These are phyloP conservation scores for Zaprionus africanus DNA, from an alignment of 1,140 invertebrate genomes.

Conservation along the genomic window DNA sequence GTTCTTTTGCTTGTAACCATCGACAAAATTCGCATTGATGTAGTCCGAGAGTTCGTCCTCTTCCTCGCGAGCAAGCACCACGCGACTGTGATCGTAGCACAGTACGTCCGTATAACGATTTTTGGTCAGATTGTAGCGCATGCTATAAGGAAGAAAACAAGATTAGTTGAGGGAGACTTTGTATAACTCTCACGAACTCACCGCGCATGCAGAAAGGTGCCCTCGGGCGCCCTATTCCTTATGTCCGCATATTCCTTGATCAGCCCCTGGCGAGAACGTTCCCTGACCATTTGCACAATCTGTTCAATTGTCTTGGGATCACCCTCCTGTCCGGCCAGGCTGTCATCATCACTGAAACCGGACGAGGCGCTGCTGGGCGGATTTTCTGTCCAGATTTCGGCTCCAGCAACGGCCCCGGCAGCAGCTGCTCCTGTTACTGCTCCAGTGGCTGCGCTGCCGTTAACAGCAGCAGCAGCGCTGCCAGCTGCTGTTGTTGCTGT, in stretches of 20 bases:
- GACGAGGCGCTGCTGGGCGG: constrained; percentile 92
- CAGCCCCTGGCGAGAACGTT: constrained; percentile 91
- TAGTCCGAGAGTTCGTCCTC: constrained; percentile 94
- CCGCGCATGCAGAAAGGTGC: constrained; percentile 91
- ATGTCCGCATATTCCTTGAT: constrained; percentile 94
- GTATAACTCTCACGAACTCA: constrained; percentile 18
- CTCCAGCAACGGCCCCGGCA: constrained; percentile 23
- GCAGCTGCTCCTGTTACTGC: constrained; percentile 3
- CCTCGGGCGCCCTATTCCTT: constrained; percentile 91
- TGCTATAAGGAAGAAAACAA: constrained; percentile 85
- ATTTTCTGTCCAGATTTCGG: constrained; percentile 87
- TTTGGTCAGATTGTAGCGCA: constrained; percentile 93
- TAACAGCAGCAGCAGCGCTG: constrained; percentile 38
- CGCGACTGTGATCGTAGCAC: constrained; percentile 97
- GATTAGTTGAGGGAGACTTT: background rate
- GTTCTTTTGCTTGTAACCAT: constrained; percentile 98
- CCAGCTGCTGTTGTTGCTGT: constrained; percentile 49
- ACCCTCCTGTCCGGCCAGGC: constrained; percentile 89
- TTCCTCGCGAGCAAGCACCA: constrained; percentile 91
- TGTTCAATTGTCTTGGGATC: constrained; percentile 89
- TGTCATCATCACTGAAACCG: constrained; percentile 95
- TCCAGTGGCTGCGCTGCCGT: constrained; percentile 72
- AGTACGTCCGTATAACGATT: constrained; percentile 98
- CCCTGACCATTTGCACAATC: constrained; percentile 91
- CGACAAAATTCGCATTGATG: constrained; percentile 99